Percentiles rank a stretch among this genome's conserved stretches.
Evolutionary conservation across 2,113 vertebrate genomes (phyloP).

Genomic region (Forbesichthys agassizii): DNA sequence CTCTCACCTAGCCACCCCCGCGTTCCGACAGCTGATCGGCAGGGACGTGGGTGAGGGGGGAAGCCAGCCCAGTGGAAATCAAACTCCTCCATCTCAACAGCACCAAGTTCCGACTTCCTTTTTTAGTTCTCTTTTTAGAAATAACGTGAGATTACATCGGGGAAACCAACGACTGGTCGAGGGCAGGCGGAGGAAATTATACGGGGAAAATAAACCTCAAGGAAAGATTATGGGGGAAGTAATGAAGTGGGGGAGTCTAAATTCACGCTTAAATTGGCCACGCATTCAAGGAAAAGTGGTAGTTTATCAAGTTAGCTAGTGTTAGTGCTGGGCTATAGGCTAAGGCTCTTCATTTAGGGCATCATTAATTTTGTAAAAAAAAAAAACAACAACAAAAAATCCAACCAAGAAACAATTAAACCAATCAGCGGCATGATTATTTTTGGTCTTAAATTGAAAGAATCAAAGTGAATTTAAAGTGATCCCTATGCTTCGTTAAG

Average conservation of each 20-base stretch:
- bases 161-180: neutral
- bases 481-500: neutral
- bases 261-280: neutral
- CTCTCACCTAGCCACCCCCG: constrained; percentile 32
- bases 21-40: constrained; percentile 40
- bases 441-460: neutral
- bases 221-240: neutral
- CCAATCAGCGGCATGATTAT: neutral
- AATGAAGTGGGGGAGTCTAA: neutral
- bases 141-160: constrained; percentile 9
- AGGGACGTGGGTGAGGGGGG: constrained; percentile 19
- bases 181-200: neutral
- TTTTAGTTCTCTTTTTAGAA: neutral
- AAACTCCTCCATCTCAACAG: constrained; percentile 18
- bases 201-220: neutral
- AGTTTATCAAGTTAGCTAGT: constrained; percentile 1
- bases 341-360: neutral
- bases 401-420: neutral
- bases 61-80: constrained; percentile 32
- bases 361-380: neutral
- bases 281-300: neutral
- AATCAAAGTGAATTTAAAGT: neutral
- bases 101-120: constrained; percentile 28
- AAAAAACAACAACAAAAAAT: neutral
- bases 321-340: neutral